Percentiles rank a stretch among this genome's conserved stretches.
phyloP scores from a whole-genome alignment of 2,797 vertebrate genomes.

The Echiichthys vipera region DNA sequence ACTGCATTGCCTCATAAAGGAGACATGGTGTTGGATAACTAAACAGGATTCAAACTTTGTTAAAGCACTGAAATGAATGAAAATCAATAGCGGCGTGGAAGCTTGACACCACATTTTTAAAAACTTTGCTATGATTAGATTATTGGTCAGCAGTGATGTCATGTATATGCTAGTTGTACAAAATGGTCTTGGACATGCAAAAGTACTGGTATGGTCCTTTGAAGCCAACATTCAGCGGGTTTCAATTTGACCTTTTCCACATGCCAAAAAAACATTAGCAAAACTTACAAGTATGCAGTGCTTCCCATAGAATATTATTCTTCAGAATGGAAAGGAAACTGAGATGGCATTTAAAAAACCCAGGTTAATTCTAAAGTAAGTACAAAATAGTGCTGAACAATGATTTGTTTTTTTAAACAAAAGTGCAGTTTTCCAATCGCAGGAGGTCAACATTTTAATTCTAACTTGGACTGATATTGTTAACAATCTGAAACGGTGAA shows the following conservation, averaged over 20 bases:
- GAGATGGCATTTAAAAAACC: constrained; percentile 24
- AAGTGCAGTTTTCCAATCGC: not conserved
- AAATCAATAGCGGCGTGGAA: not conserved
- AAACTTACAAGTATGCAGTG: constrained; percentile 33
- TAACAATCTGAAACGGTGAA: not conserved
- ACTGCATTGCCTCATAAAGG: not conserved
- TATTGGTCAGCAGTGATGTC: not conserved
- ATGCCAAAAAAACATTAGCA: constrained; percentile 33
- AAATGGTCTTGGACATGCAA: constrained; percentile 21
- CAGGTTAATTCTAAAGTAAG: not conserved
- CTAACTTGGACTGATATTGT: not conserved
- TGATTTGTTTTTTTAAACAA: not conserved
- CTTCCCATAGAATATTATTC: constrained; percentile 24
- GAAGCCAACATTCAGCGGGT: not conserved
- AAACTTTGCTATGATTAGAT: not conserved
- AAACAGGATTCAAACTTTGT: not conserved
- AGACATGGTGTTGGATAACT: not conserved
- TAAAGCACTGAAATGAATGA: not conserved
- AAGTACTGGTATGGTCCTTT: not conserved
- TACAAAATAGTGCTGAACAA: not conserved
- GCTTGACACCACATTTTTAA: not conserved
- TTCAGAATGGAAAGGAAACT: constrained; percentile 21
- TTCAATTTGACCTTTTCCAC: not conserved
- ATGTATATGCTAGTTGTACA: not conserved
- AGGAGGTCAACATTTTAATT: not conserved